phyloP scores from a whole-genome alignment of 2,113 vertebrate genomes.

The Myotis davidii region DNA sequence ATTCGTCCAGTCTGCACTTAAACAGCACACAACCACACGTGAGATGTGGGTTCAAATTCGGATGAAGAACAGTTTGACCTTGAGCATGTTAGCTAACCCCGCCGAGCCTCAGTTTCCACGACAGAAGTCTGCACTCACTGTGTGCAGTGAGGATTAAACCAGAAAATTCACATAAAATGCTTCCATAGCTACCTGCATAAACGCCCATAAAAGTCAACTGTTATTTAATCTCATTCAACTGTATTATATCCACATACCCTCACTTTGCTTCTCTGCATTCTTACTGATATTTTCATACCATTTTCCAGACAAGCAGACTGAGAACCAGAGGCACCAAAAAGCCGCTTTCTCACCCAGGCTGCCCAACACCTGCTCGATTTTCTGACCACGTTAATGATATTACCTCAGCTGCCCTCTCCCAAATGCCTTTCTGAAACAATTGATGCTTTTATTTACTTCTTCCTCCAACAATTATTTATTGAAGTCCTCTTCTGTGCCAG shows the following conservation, averaged over 20 bases:
- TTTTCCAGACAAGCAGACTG: slow-evolving; percentile 30
- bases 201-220: not conserved
- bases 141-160: not conserved
- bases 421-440: not conserved
- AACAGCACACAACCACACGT: not conserved
- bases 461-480: not conserved
- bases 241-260: not conserved
- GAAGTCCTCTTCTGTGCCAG: not conserved
- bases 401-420: not conserved
- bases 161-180: not conserved
- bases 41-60: not conserved
- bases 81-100: not conserved
- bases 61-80: not conserved
- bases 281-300: not conserved
- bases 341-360: not conserved
- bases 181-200: not conserved
- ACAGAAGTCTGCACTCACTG: not conserved
- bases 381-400: not conserved
- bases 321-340: not conserved
- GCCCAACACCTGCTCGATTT: not conserved
- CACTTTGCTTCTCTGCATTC: not conserved
- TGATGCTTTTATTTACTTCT: not conserved
- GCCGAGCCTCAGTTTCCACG: not conserved
- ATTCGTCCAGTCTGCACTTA: not conserved
- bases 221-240: not conserved